Base-by-base conservation (phyloP, 2,888 invertebrate species). In the Diarsia rubi region DNA sequence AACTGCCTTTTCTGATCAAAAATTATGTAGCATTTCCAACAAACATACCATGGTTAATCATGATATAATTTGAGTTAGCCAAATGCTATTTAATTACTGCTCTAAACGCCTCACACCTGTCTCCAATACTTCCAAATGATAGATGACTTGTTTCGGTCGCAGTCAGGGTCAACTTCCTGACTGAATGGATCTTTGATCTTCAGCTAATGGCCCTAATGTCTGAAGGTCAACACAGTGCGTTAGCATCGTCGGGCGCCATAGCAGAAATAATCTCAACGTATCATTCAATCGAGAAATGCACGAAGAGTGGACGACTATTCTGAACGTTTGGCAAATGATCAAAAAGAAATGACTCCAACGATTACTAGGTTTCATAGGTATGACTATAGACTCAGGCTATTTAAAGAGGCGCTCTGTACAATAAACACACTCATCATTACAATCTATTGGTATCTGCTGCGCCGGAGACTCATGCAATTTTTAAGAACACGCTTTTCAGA, bases 311-410 rank as follows among this genome's bases (percentile, higher is more conserved):
- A 66, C 73, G 54, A 72, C 37, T 77, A 59, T 71, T 57, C 59
- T 24, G 27, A 72, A 73, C 24, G 66, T 71, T 87, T 90, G 90
- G 90, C 89, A 81, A 69, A 69, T 77, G 49, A 78, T 84, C 91
- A 90, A 89, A 86, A 86, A 82, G 71, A 87, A 85, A 76, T 73
- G 44, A 82, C 85, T 80, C 66, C 69, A 78, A 79, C 65, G 57
- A 84, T 84, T 82, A 82, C 73, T 78, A 78, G 69, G 70, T 71
- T 81, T 75, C 60, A 76, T 72, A 31, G 57, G 44, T 71, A 73
- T 59, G 27, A 57, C 6, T 57, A 57, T 66, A 74, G 65, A 69
- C 49, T 27, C 42, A 49, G 70, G 9, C 52, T 84, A 71, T 67
- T 75, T 66, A 62, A 63, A 72, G 68, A 80, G 21, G 14, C 24